Evolutionary conservation across 1,140 invertebrate genomes (phyloP), one percentile per base, ranked within the genome.

Genomic region (Micrasema longulum): DNA sequence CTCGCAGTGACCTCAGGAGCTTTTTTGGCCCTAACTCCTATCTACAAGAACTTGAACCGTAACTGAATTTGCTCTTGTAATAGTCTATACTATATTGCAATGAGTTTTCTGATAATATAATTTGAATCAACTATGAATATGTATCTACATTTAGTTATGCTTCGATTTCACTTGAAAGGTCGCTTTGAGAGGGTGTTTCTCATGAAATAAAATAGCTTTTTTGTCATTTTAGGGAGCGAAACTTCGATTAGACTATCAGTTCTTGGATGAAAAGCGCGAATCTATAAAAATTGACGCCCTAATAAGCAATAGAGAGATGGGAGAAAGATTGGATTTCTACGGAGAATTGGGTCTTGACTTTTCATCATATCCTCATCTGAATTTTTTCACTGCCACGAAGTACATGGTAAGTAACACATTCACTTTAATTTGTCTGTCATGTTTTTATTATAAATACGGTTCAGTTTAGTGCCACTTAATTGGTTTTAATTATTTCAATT

Each of bases 301-400:
- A 5, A 76, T 92, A n/a, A 87, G 86, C 1, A 89, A 93, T 78
- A 87, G 88, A 43, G 87, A 89, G 0, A 71, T 85, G 31, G 81
- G 81, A 10, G 86, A 85, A 0, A 88, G 88, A 77, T 87, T 87
- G 0, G 84, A 91, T 63, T 86, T 89, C 12, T 86, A 87, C 43
- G 91, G 88, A 0, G 88, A 90, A 68, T 77, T 92, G 47, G 87
- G 89, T 36, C 80, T 94, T 43, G 86, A 89, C 18, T 92, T 91
- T 9, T 89, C 91, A 0, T 91, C 91, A 0, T 94, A 94, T 85
- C 90, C 92, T 0, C 87, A 90, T 55, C 87, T 92, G 6, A 93
- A 94, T 78, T 90, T 92, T 57, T 87, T 89, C 26, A 82, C 90
- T n/a, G 87, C 88, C 7, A 78, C 89, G 0, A 89, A 86, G 77